Evolutionary conservation across 2,113 vertebrate species (phyloP).

Genomic region (Diadophis punctatus): DNA sequence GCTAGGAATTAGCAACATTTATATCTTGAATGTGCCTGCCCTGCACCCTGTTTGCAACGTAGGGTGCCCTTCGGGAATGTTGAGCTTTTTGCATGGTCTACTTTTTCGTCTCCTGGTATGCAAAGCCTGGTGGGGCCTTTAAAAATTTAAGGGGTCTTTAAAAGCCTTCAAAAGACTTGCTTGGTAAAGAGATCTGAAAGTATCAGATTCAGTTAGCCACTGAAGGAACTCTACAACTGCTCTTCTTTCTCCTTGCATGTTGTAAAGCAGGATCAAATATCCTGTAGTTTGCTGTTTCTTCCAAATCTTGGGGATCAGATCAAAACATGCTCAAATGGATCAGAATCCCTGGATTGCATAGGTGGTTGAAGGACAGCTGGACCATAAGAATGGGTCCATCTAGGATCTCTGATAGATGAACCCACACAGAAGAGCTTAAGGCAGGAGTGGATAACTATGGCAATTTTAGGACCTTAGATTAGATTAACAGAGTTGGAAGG

Average conservation of each 20-base stretch:
- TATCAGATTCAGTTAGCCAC: too few species aligned
- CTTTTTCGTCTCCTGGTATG: background rate
- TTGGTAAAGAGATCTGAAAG: background rate
- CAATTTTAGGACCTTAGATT: background rate
- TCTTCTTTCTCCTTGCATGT: background rate
- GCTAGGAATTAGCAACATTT: background rate
- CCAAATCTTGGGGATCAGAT: background rate
- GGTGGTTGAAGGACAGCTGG: background rate
- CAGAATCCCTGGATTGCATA: background rate
- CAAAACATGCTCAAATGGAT: background rate
- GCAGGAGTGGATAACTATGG: background rate
- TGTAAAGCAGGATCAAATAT: background rate
- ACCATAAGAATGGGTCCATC: background rate
- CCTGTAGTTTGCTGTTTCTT: background rate
- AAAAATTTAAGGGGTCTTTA: background rate
- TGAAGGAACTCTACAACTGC: background rate
- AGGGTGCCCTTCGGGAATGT: background rate
- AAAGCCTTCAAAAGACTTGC: background rate
- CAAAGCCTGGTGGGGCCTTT: background rate
- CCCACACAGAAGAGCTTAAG: background rate
- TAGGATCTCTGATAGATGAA: background rate
- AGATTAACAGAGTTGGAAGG: too few species aligned
- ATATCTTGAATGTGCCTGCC: background rate
- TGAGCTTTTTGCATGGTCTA: background rate
- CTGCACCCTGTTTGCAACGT: background rate